Base-by-base conservation (phyloP, 2,113 vertebrate species). In the Sinocyclocheilus anshuiensis region DNA sequence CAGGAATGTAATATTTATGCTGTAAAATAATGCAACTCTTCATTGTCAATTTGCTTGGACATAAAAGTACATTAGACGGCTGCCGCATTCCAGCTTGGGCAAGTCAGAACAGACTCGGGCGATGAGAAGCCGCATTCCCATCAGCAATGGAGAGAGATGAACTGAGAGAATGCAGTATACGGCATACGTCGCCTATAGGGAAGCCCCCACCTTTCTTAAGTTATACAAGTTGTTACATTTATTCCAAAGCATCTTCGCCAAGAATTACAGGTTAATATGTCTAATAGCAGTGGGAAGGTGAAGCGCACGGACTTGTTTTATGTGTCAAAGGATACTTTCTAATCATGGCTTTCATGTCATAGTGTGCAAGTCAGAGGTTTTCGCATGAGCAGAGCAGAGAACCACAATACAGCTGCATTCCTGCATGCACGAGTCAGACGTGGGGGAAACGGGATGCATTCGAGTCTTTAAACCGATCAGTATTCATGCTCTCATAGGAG, bases 11-110 rank as follows among this genome's bases (percentile, higher is more conserved):
- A 94, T 93, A 94, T 94, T 92, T 93, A 93, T 93, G 91, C 90
- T 89, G 89, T 88, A 90, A 94, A 94, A 93, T 91, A 91, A 94
- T 90, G 93, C 88, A 86, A 74, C 90, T 93, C 90, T 89, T 94
- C 93, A 92, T 92, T 93, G 93, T 94, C 92, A 93, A 93, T 95
- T 93, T 93, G 92, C 92, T 90, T 90, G 84, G 91, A 93, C 93
- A 94, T 89, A 90, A 91, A 94, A 93, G 93, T 91, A 91, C 91
- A 94, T 93, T 92, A 93, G 88, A 90, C 78, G 90, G 89, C 81
- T 90, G 92, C 84, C 76, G 90, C 94, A 92, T 95, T 94, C 93
- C 91, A 91, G 90, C 67, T 55, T 83, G 76, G 93, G 91, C 94
- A 92, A 94, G 94, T 94, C 91, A 61, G 89, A 90, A 93, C 93